Conservation (phyloP, 2,888 invertebrate genomes). For the Itoplectis maculator region DNA sequence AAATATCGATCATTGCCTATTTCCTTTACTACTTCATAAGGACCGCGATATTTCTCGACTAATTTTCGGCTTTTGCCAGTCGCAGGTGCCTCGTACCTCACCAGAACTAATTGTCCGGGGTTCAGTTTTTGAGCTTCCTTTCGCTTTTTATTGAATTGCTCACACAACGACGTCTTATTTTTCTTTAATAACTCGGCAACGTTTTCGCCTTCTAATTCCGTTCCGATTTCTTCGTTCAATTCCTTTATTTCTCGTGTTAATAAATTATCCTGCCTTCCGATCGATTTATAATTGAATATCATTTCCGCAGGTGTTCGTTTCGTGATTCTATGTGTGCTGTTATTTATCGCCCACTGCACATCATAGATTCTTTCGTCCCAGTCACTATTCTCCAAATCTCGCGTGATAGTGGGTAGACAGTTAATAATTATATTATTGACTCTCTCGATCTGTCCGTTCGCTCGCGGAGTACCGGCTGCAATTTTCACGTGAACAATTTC, state of each 20-base stretch:
- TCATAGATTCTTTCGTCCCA: slow-evolving; percentile 2
- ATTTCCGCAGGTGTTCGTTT: background rate
- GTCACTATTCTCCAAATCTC: background rate
- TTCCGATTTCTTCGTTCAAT: slow-evolving; percentile 63
- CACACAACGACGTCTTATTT: background rate
- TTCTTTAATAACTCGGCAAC: slow-evolving; percentile 38
- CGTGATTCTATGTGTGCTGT: slow-evolving; percentile 3
- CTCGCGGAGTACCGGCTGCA: background rate
- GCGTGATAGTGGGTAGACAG: too few relatives aligned
- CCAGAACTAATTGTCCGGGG: slow-evolving; percentile 36
- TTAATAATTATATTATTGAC: too few relatives aligned
- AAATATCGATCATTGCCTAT: background rate
- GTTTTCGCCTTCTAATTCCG: slow-evolving; percentile 51
- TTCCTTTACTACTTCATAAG: too few relatives aligned
- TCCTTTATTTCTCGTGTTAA: slow-evolving; percentile 30
- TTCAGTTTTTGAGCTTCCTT: slow-evolving; percentile 26
- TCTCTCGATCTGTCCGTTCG: too few relatives aligned
- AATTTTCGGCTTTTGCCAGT: too few relatives aligned
- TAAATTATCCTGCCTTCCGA: slow-evolving; percentile 1
- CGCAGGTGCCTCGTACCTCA: slow-evolving; percentile 35
- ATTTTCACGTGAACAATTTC: background rate
- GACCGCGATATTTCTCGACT: too few relatives aligned
- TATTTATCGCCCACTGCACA: background rate
- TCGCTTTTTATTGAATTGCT: background rate
- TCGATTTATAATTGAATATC: slow-evolving; percentile 16